Conservation (phyloP, 2,888 invertebrate genomes). For the Podabrus alpinus region DNA sequence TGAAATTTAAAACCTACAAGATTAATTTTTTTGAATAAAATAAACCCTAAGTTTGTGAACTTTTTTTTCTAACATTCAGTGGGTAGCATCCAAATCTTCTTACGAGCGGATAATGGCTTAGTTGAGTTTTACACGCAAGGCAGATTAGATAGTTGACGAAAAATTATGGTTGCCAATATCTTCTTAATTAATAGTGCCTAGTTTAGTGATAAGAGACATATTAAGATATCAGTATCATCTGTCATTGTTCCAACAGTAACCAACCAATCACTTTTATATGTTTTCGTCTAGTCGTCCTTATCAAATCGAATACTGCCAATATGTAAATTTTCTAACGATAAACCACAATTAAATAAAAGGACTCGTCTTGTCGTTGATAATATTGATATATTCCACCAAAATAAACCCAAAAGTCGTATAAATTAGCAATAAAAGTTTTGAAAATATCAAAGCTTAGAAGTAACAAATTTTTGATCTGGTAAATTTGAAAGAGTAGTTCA, state of each 20-base stretch:
- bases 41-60: neutral
- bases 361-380: neutral
- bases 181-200: slow-evolving; percentile 23
- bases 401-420: neutral
- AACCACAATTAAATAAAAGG: neutral
- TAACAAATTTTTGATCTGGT: neutral
- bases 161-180: slow-evolving; percentile 24
- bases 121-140: slow-evolving; percentile 20
- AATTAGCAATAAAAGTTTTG: neutral
- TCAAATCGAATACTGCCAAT: neutral
- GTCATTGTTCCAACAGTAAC: slow-evolving; percentile 12
- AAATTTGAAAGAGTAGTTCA: neutral
- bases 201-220: slow-evolving; percentile 16
- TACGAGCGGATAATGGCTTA: slow-evolving; percentile 23
- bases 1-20: neutral
- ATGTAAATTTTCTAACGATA: neutral
- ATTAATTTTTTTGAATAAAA: neutral
- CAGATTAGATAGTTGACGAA: slow-evolving; percentile 24
- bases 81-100: slow-evolving; percentile 15
- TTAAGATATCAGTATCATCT: slow-evolving; percentile 27
- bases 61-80: slow-evolving; percentile 14
- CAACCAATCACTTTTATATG: slow-evolving; percentile 17
- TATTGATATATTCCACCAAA: neutral
- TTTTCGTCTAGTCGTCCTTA: neutral
- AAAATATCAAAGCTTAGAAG: neutral